Evolutionary conservation across 2,113 vertebrate species (phyloP).

Genomic region (Megatriorchis doriae): DNA sequence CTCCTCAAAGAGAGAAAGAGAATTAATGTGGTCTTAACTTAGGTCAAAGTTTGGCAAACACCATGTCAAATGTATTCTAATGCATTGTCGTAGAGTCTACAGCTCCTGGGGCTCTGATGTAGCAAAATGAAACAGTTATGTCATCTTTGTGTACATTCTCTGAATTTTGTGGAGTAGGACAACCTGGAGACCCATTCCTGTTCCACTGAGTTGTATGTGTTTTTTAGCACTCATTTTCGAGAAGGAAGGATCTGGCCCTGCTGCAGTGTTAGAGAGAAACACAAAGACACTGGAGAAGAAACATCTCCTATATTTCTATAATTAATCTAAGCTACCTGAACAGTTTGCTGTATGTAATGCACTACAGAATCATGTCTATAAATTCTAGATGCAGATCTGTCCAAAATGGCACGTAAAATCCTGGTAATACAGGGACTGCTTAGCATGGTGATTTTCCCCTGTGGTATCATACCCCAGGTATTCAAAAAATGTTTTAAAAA

Average conservation of each 20-base stretch:
- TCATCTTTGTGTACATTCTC: too few species aligned
- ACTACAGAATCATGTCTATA: not conserved
- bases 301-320: fast-evolving
- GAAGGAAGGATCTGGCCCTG: not conserved
- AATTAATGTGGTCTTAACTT: not conserved
- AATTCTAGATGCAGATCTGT: not conserved
- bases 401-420: not conserved
- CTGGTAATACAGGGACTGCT: not conserved
- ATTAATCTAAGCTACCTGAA: not conserved
- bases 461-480: not conserved
- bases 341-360: not conserved
- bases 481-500: not conserved
- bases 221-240: not conserved
- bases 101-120: not conserved
- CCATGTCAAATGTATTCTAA: not conserved
- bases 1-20: not conserved
- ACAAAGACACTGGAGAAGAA: not conserved
- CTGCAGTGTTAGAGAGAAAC: not conserved
- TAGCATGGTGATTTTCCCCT: not conserved
- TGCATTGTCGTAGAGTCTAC: not conserved
- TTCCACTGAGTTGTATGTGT: not conserved
- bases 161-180: not conserved
- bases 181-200: not conserved
- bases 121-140: not conserved
- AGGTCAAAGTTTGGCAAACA: not conserved